phyloP scores from a whole-genome alignment of 2,888 invertebrate genomes.

The Siphlonurus alternatus region DNA sequence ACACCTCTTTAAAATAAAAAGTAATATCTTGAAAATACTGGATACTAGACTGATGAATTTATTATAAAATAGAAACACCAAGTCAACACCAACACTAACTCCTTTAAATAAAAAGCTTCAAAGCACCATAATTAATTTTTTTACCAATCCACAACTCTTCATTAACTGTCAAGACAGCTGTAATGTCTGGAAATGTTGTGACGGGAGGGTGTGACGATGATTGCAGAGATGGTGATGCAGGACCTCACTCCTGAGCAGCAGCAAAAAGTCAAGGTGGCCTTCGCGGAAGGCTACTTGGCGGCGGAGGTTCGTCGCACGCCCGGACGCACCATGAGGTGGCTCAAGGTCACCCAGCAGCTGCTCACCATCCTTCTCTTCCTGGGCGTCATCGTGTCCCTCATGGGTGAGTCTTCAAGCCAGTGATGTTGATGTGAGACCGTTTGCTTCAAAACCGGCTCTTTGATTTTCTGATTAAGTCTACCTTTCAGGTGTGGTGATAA shows the following conservation, averaged over 20 bases:
- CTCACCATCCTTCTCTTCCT: slow-evolving; percentile 48
- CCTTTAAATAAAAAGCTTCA: not conserved
- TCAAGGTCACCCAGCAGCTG: slow-evolving; percentile 57
- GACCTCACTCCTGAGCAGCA: slow-evolving; percentile 37
- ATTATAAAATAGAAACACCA: too few relatives aligned
- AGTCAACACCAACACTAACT: too few relatives aligned
- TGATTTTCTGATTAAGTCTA: too few relatives aligned
- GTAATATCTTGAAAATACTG: too few relatives aligned
- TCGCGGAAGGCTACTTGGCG: slow-evolving; percentile 79
- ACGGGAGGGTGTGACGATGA: not conserved
- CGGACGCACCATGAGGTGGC: slow-evolving; percentile 32
- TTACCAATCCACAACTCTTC: too few relatives aligned
- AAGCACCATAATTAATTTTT: not conserved
- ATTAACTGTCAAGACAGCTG: not conserved
- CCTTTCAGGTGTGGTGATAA: too few relatives aligned
- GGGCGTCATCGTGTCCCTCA: slow-evolving; percentile 46
- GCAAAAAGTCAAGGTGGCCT: slow-evolving; percentile 67
- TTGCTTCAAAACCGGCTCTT: too few relatives aligned
- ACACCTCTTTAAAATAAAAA: too few relatives aligned
- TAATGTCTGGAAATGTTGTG: not conserved
- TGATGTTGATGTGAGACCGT: too few relatives aligned
- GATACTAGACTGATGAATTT: too few relatives aligned
- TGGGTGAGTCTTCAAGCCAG: slow-evolving; percentile 27
- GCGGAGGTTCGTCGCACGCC: slow-evolving; percentile 30
- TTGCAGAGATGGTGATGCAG: not conserved